Percentiles rank a stretch among this genome's conserved stretches.
phyloP scores from a whole-genome alignment of 2,113 vertebrate genomes.

The Lophius piscatorius region DNA sequence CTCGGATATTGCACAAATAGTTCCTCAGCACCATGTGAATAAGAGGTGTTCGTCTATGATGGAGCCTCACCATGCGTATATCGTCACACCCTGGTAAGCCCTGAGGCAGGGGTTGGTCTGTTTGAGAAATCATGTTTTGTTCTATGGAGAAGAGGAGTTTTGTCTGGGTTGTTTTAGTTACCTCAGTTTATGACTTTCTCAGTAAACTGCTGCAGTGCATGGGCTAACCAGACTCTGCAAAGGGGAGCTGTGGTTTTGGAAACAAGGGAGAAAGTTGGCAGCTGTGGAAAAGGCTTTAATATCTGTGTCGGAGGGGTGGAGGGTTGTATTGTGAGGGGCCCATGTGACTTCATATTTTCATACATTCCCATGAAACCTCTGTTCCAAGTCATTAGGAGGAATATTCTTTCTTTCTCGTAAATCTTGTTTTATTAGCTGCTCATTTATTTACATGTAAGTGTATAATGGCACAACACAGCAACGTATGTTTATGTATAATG shows the following conservation, averaged over 20 bases:
- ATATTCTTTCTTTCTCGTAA: slow-evolving; percentile 10
- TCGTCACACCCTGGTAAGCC: slow-evolving; percentile 3
- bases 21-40: slow-evolving; percentile 43
- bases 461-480: neutral
- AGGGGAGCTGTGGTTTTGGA: slow-evolving; percentile 57
- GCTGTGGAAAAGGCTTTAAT: slow-evolving; percentile 31
- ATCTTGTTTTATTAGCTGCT: slow-evolving; percentile 17
- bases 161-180: slow-evolving; percentile 56
- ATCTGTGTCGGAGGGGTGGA: slow-evolving; percentile 27
- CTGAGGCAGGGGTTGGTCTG: slow-evolving; percentile 2
- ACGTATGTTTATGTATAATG: too few relatives aligned
- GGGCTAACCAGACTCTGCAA: slow-evolving; percentile 26
- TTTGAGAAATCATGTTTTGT: slow-evolving; percentile 14
- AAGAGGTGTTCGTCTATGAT: slow-evolving; percentile 9
- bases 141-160: slow-evolving; percentile 39
- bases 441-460: slow-evolving; percentile 7
- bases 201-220: slow-evolving; percentile 66
- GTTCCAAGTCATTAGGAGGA: slow-evolving; percentile 1
- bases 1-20: slow-evolving; percentile 55
- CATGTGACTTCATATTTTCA: slow-evolving; percentile 24
- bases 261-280: slow-evolving; percentile 28
- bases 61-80: neutral
- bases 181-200: slow-evolving; percentile 66
- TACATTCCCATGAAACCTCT: slow-evolving; percentile 24
- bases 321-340: slow-evolving; percentile 28